Base-by-base conservation (phyloP, 2,888 invertebrate species). In the Achlya flavicornis region DNA sequence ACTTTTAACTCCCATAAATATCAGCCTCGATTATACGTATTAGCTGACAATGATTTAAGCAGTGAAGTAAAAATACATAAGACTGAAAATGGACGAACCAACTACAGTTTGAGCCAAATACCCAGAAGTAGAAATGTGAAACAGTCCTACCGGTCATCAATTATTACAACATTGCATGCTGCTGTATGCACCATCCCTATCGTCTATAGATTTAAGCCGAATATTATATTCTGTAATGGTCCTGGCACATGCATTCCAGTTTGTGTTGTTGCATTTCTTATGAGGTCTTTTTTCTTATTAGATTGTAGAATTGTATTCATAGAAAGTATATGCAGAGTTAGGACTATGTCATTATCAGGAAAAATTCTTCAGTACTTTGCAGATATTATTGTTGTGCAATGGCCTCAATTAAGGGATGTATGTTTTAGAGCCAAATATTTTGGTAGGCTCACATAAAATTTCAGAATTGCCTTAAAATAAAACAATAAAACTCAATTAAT, bases 171-270 rank as follows among this genome's bases (percentile, higher is more conserved):
- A 3, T 33, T 97, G 0, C 91, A 95, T 84, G 96, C 98, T 0
- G 93, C 95, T n/a, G 67, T 96, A 0, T 93, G 94, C 75, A 95
- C 96, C 63, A 85, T 97, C 77, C 97, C 97, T 65, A 75, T 97
- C 16, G 88, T 98, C 43, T 94, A 95, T 75, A 94, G 89, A 61
- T 94, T 96, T 75, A 95, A 94, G 70, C 99, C 99, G 0, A 96
- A 98, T 86, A 84, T 98, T 74, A 95, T 98, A 76, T 90, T 98
- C 61, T 98, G 97, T 89, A 99, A 99, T 93, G 99, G 99, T 0
- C 99, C 99, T 58, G 99, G 99, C 8, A 99, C 98, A 7, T 99
- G 99, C 88, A 95, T 99, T 66, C 99, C 99, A 4, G 93, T 99
- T 64, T 98, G 98, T 91, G 75, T 97, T 63, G 94, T 97, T 63